Evolutionary conservation across 2,888 invertebrate genomes (phyloP), one percentile per base, ranked within the genome.

Genomic region (Gerris lacustris): DNA sequence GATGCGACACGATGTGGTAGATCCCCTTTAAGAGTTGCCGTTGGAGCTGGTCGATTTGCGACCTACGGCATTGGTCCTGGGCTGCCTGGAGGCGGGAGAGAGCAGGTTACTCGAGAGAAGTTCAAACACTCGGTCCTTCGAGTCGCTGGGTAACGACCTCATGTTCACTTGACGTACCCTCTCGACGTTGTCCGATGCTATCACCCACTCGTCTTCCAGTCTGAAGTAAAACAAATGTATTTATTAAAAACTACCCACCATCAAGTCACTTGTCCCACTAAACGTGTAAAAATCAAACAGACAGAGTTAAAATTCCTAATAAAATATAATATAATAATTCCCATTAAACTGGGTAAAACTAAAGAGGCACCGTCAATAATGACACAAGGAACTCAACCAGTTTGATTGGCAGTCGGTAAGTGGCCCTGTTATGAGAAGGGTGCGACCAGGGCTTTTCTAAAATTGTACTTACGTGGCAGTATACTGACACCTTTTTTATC

Each of bases 151-250:
- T 18, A 73, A 71, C 15, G 70, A 75, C 5, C 80, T 77, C 72
- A 82, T 79, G 62, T 75, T 76, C 31, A 82, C 78, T 70, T 78
- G 78, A 69, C 81, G 80, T 73, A 80, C 79, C 47, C 77, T 77
- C 74, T 78, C 77, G 69, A 82, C 81, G 76, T 84, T 82, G 45
- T 80, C 79, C 77, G 91, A 92, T 0, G 87, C 83, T 31, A 31
- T 31, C 75, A 94, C 84, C 94, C 94, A 94, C 79, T 92, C 90
- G 81, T 94, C 93, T 31, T 90, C 88, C 80, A 92, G 82, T 78
- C 94, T 94, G 83, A 11, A 83, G 83, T 74, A 71, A 72, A 73
- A 44, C 70, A 64, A 67, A 75, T 74, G 4, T 4, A 31, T 31
- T 43, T n/a, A 31, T 31, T 31, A 31, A 31, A 31, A 31, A 31